phyloP scores from a whole-genome alignment of 2,113 vertebrate genomes.

The Channa maculata region DNA sequence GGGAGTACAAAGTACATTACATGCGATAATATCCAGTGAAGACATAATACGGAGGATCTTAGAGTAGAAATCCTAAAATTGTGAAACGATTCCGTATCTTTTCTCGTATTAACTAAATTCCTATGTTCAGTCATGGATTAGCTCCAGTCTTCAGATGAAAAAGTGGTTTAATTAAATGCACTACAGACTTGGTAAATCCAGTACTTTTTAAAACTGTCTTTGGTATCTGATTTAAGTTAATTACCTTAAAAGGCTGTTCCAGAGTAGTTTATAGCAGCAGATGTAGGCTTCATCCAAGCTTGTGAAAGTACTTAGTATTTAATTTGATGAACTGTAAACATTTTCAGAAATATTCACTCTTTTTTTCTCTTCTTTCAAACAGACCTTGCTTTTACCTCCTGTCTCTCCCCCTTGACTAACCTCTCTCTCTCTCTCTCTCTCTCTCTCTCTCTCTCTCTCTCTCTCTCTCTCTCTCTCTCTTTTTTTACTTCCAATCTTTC shows the following conservation, averaged over 20 bases:
- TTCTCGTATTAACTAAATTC: constrained; percentile 30
- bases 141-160: constrained; percentile 6
- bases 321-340: constrained; percentile 72
- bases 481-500: constrained; percentile 54
- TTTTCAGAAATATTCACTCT: constrained; percentile 67
- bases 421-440: constrained; percentile 78
- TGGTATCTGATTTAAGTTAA: constrained; percentile 39
- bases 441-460: constrained; percentile 67
- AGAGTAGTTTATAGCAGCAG: constrained; percentile 39
- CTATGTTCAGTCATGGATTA: constrained; percentile 5
- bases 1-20: neutral
- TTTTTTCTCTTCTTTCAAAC: constrained; percentile 67
- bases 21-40: constrained; percentile 15
- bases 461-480: constrained; percentile 77
- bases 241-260: constrained; percentile 51
- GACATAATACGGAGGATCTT: constrained; percentile 12
- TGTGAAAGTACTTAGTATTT: constrained; percentile 54
- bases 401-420: constrained; percentile 81
- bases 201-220: constrained; percentile 29
- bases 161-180: constrained; percentile 35
- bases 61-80: constrained; percentile 2
- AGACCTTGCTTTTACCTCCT: constrained; percentile 68
- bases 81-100: constrained; percentile 26
- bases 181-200: constrained; percentile 20
- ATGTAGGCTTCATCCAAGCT: constrained; percentile 27